Evolutionary conservation across 2,113 vertebrate genomes (phyloP).

Genomic region (Melospiza melodia): DNA sequence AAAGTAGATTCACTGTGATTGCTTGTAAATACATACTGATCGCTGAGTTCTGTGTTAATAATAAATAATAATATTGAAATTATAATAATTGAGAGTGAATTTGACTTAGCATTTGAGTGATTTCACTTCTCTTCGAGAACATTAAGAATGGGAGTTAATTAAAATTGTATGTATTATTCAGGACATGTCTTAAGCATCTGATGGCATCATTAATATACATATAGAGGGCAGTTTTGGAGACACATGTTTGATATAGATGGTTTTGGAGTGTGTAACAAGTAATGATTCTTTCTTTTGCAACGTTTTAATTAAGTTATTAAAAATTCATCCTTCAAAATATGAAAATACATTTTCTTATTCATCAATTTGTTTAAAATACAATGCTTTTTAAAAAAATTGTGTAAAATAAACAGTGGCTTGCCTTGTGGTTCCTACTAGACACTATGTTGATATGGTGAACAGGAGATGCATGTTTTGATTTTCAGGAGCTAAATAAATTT

Average conservation of each 20-base stretch:
- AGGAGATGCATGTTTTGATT: not conserved
- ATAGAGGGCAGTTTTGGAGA: slow-evolving; percentile 47
- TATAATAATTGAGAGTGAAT: slow-evolving; percentile 36
- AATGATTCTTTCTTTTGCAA: slow-evolving; percentile 51
- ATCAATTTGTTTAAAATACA: slow-evolving; percentile 30
- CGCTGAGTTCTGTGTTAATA: slow-evolving; percentile 15
- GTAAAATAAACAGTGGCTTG: not conserved
- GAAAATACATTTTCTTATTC: not conserved
- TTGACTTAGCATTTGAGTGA: slow-evolving; percentile 9
- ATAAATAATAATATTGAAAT: slow-evolving; percentile 44
- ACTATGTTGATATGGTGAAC: not conserved
- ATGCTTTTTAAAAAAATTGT: not conserved
- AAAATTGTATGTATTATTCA: slow-evolving; percentile 63
- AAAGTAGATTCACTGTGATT: not conserved
- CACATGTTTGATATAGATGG: not conserved
- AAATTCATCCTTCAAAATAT: slow-evolving; percentile 51
- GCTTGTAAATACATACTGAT: slow-evolving; percentile 17
- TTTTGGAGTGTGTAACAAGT: slow-evolving; percentile 7
- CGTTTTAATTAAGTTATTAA: slow-evolving; percentile 57
- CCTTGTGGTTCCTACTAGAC: not conserved
- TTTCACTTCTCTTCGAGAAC: slow-evolving; percentile 30
- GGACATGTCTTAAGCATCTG: slow-evolving; percentile 36
- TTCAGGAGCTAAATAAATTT: not conserved
- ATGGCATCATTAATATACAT: slow-evolving; percentile 41
- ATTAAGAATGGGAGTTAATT: slow-evolving; percentile 62